A percentile compares a stretch with the other conserved stretches of the same genome.
Conservation (phyloP, 2,888 invertebrate genomes). For the Bhutanitis thaidina region DNA sequence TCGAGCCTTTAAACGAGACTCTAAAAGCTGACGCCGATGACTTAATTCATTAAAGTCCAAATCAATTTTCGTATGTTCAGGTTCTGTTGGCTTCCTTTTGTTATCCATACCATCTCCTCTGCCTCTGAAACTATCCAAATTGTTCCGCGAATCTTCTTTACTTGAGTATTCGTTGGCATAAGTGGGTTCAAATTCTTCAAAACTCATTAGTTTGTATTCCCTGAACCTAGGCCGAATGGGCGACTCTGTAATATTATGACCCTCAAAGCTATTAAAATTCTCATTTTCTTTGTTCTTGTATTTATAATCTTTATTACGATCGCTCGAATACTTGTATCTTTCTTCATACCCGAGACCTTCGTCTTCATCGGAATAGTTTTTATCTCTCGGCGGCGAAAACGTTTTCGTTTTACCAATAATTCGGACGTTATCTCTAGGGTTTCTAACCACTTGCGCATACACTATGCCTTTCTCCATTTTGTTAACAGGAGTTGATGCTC, state of each 20-base stretch:
- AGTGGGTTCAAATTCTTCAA: slow-evolving; percentile 72
- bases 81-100: slow-evolving; percentile 72
- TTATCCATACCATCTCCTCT: slow-evolving; percentile 84
- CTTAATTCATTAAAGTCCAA: slow-evolving; percentile 82
- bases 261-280: slow-evolving; percentile 58
- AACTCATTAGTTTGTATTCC: slow-evolving; percentile 77
- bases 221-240: slow-evolving; percentile 83
- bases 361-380: slow-evolving; percentile 86
- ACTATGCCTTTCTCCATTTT: slow-evolving; percentile 82
- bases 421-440: slow-evolving; percentile 47
- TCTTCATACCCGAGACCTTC: slow-evolving; percentile 89
- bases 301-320: slow-evolving; percentile 61
- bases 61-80: slow-evolving; percentile 54
- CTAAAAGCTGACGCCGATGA: slow-evolving; percentile 85
- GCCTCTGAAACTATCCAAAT: slow-evolving; percentile 75
- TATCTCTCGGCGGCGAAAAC: slow-evolving; percentile 65
- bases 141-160: slow-evolving; percentile 48
- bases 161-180: slow-evolving; percentile 64
- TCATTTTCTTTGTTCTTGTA: slow-evolving; percentile 74
- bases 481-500: slow-evolving; percentile 66
- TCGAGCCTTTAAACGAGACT: slow-evolving; percentile 86
- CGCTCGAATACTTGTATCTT: slow-evolving; percentile 57
- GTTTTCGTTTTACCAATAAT: slow-evolving; percentile 65
- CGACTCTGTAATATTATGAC: slow-evolving; percentile 73
- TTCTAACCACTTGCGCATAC: slow-evolving; percentile 87